phyloP scores from a whole-genome alignment of 1,140 invertebrate genomes.

The Cydia strobilella region DNA sequence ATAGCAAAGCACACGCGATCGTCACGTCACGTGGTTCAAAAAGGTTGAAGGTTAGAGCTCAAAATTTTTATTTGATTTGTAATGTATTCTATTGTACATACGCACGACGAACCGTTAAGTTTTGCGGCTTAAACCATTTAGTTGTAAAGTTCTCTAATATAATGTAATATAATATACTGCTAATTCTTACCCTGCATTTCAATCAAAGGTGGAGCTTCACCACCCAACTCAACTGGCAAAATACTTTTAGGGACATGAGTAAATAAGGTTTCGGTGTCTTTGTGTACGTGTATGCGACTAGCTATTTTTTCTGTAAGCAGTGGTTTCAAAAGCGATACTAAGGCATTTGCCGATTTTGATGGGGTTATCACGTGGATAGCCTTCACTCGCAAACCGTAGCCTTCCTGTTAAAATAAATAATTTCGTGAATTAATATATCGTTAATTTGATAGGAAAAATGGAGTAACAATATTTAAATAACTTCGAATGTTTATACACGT shows the following conservation, averaged over 20 bases:
- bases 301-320: constrained; percentile 34
- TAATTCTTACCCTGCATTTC: constrained; percentile 35
- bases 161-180: too few relatives aligned
- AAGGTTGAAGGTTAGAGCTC: too few relatives aligned
- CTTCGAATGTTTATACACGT: too few relatives aligned
- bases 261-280: not conserved
- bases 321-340: constrained; percentile 45
- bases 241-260: not conserved
- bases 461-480: too few relatives aligned
- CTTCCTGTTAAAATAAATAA: constrained; percentile 45
- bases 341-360: constrained; percentile 45
- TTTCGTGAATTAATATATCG: not conserved
- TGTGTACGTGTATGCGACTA: constrained; percentile 2
- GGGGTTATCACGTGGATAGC: constrained; percentile 41
- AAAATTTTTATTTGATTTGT: too few relatives aligned
- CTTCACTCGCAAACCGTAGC: constrained; percentile 51
- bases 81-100: too few relatives aligned
- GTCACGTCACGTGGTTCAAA: too few relatives aligned
- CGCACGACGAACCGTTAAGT: too few relatives aligned
- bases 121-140: too few relatives aligned
- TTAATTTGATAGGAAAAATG: not conserved
- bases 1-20: too few relatives aligned
- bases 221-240: constrained; percentile 6
- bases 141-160: too few relatives aligned
- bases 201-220: constrained; percentile 31